A percentile compares a stretch with the other conserved stretches of the same genome.
Conservation (phyloP, 2,113 vertebrate species). For the Heterochromis multidens region DNA sequence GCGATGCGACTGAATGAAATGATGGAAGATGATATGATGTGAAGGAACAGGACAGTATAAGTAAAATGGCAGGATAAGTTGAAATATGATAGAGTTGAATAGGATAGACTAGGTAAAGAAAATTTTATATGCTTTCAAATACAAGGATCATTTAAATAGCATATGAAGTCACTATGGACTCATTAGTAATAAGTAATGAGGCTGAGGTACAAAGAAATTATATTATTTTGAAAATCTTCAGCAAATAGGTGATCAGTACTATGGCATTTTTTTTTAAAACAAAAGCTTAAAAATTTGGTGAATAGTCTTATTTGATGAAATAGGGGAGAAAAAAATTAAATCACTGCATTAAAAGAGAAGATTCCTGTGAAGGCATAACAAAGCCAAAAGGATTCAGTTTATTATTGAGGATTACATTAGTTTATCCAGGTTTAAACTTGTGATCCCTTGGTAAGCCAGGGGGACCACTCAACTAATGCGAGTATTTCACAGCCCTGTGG, state of each 20-base stretch:
- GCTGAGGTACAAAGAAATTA: neutral
- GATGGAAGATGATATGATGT: neutral
- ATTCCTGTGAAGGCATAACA: neutral
- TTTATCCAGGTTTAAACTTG: conserved; percentile 26
- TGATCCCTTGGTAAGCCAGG: conserved; percentile 11
- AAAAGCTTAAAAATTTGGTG: neutral
- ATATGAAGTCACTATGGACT: neutral
- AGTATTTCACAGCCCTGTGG: conserved; percentile 45
- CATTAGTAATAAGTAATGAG: neutral
- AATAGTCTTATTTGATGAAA: neutral
- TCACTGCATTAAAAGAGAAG: neutral
- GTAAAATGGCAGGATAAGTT: neutral
- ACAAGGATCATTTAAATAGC: neutral
- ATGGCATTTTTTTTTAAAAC: accelerated
- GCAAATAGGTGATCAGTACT: neutral
- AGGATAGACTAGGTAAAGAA: neutral
- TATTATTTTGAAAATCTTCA: neutral
- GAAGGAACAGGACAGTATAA: neutral
- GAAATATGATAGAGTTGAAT: neutral
- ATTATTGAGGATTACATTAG: conserved; percentile 5
- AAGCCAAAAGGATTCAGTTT: neutral
- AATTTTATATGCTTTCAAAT: neutral
- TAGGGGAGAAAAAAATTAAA: neutral
- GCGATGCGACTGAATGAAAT: neutral
- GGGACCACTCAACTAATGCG: conserved; percentile 35